A percentile compares a stretch with the other conserved stretches of the same genome.
These are phyloP conservation scores for Geopemphigus sp. DNA, from an alignment of 1,140 invertebrate species.

Conservation along the genomic window DNA sequence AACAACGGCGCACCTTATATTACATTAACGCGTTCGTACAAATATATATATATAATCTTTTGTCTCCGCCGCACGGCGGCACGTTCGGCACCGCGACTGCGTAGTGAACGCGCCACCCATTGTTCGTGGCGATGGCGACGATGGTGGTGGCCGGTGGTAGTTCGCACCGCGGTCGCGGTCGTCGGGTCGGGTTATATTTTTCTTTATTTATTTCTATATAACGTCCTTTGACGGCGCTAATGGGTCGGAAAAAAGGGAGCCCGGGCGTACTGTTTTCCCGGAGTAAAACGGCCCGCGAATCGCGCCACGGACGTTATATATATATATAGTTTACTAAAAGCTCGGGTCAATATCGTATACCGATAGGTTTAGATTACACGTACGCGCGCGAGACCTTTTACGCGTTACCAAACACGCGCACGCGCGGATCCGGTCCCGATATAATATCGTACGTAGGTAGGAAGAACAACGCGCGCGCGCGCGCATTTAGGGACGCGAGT, in stretches of 20 bases:
- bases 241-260: slow-evolving; percentile 33
- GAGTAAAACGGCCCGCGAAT: not conserved
- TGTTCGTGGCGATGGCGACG: too few relatives aligned
- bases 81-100: not conserved
- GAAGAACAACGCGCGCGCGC: too few relatives aligned
- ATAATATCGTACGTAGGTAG: not conserved
- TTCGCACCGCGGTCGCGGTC: too few relatives aligned
- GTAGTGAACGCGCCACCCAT: too few relatives aligned
- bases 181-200: too few relatives aligned
- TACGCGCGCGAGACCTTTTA: not conserved
- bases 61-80: slow-evolving; percentile 11
- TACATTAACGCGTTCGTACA: not conserved
- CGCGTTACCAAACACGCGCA: too few relatives aligned
- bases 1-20: too few relatives aligned
- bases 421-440: not conserved
- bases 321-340: slow-evolving; percentile 22
- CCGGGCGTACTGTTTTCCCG: slow-evolving; percentile 16
- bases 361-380: slow-evolving; percentile 43
- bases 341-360: not conserved
- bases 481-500: too few relatives aligned
- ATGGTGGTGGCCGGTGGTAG: too few relatives aligned
- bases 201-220: not conserved
- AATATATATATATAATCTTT: slow-evolving; percentile 33
- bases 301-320: slow-evolving; percentile 12
- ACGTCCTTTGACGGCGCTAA: slow-evolving; percentile 22